Evolutionary conservation across 2,797 vertebrate species (phyloP).

Genomic region (Iguana delicatissima): DNA sequence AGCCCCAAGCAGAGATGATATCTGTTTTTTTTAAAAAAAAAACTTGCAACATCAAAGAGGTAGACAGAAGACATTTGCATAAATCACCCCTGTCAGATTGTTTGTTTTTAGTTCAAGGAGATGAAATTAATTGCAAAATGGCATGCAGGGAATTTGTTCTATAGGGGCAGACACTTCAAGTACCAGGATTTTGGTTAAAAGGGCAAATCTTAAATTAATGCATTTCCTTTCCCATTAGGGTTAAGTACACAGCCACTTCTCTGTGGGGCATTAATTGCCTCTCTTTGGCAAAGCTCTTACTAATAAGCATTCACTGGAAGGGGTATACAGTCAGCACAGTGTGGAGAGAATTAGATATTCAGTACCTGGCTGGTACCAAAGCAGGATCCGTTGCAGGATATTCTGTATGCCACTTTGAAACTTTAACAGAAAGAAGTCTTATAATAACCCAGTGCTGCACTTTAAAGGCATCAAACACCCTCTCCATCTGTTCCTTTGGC

Average conservation of each 20-base stretch:
- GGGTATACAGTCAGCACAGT: conserved; percentile 16
- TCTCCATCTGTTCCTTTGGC: conserved; percentile 23
- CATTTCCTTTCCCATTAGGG: conserved; percentile 57
- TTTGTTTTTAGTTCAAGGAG: conserved; percentile 73
- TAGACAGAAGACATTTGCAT: conserved; percentile 75
- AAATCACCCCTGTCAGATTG: conserved; percentile 69
- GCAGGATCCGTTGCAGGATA: background rate
- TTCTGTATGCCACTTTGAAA: background rate
- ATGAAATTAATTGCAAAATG: conserved; percentile 77
- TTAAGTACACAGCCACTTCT: conserved; percentile 61
- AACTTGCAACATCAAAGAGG: conserved; percentile 78
- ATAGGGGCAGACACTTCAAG: conserved; percentile 57
- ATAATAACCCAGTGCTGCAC: background rate
- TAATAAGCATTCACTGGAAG: conserved; percentile 50
- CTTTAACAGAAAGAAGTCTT: background rate
- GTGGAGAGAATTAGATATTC: conserved; percentile 42
- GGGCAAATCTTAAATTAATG: conserved; percentile 57
- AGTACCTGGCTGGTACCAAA: conserved; percentile 30
- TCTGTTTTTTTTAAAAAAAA: conserved; percentile 69
- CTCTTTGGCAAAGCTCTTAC: conserved; percentile 58
- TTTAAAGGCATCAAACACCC: conserved; percentile 24
- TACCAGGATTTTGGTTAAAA: conserved; percentile 62
- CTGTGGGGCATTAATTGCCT: conserved; percentile 59
- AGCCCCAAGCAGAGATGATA: conserved; percentile 74
- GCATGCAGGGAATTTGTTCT: conserved; percentile 68